Evolutionary conservation across 1,140 invertebrate genomes (phyloP), one percentile per base, ranked within the genome.

Genomic region (Saxidomus purpurata): DNA sequence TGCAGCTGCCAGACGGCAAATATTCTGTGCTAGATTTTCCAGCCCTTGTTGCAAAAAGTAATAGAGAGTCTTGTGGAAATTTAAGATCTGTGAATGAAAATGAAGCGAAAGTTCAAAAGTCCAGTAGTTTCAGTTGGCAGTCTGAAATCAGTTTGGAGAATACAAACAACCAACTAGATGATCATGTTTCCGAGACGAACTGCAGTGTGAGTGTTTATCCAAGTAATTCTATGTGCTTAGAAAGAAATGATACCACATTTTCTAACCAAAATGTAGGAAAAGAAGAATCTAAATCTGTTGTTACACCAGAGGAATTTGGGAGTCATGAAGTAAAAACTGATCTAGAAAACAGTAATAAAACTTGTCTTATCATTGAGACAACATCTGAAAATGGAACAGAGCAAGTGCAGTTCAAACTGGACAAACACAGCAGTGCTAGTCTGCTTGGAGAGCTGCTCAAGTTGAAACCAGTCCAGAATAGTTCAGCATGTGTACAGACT

Each of bases 381-480:
- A 55, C 11, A 8, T 22, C 36, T 36, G 63, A 67, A 31, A 59
- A 59, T 67, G 40, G 55, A 49, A 52, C 38, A 40, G 79, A 81
- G 34, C 43, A 52, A 81, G 63, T 80, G 36, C 36, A 81, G 17
- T 55, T 88, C n/a, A 49, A 69, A 38, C 43, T 88, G 8, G 59
- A 52, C 25, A 61, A 49, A 49, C 31, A 38, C 3, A 80, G 69
- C 31, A 52, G 40, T 71, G 40, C 13, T 31, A 49, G 31, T 71
- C 55, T 63, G 15, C 40, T 87, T 25, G 52, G 47, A 36, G 79
- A 47, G 22, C 67, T 89, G 38, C 31, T 81, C 11, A 71, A 80
- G 40, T 22, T 91, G 15, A 91, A 36, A 85, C 87, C 31, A 28
- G 28, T 11, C 4, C n/a, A 25, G 28, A 67, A 67, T 11, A 67